Evolutionary conservation across 2,113 vertebrate genomes (phyloP).

Genomic region (Sminthopsis crassicaudata): DNA sequence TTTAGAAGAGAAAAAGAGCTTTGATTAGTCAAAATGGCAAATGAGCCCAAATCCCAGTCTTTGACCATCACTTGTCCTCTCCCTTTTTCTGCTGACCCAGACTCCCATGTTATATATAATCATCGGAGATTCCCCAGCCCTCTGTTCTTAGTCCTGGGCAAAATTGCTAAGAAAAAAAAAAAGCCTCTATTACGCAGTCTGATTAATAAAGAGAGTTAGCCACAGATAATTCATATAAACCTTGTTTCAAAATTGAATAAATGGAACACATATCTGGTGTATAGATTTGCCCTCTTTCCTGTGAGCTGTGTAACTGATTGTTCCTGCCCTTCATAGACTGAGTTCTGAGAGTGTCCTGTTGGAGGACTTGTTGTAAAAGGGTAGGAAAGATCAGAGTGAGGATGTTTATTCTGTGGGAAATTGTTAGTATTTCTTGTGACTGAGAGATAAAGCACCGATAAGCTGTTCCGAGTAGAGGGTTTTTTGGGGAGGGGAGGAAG

Average conservation of each 20-base stretch:
- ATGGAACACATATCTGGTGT: accelerated
- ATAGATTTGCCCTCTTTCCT: accelerated
- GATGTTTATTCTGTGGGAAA: too few relatives aligned
- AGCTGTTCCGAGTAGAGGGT: background rate
- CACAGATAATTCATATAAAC: background rate
- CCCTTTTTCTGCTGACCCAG: accelerated
- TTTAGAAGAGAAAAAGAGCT: background rate
- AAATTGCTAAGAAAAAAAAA: background rate
- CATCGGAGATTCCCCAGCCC: background rate
- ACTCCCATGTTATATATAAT: accelerated
- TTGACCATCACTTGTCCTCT: background rate
- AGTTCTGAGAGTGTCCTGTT: accelerated
- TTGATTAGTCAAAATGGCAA: background rate
- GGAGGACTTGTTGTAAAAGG: background rate
- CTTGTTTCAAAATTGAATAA: background rate
- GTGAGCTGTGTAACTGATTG: accelerated
- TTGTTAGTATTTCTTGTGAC: accelerated
- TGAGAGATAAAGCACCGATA: background rate
- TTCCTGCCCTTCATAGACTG: background rate
- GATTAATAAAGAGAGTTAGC: background rate
- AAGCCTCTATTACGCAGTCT: background rate
- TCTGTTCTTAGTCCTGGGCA: background rate
- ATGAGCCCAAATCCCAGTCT: background rate
- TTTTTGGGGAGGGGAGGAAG: background rate
- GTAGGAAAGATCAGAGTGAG: background rate